Evolutionary conservation across 2,888 invertebrate genomes (phyloP).

Genomic region (Clunio marinus): DNA sequence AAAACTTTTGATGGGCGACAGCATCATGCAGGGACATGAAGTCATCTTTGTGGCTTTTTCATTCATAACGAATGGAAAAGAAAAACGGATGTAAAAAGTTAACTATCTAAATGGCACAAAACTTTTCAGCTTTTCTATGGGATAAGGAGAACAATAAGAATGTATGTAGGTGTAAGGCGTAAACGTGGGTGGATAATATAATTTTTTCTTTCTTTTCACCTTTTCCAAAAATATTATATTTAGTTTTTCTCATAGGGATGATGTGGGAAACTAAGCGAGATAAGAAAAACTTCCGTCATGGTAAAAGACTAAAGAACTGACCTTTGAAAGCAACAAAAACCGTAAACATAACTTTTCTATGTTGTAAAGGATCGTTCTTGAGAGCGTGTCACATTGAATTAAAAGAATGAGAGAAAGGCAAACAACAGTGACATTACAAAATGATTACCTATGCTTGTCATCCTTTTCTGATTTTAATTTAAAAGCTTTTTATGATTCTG

Average conservation of each 20-base stretch:
- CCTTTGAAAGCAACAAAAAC: neutral
- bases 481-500: constrained; percentile 20
- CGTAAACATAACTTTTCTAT: neutral
- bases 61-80: neutral
- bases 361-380: neutral
- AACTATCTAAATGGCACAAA: constrained; percentile 36
- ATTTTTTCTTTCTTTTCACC: neutral
- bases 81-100: constrained; percentile 7
- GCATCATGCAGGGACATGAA: neutral
- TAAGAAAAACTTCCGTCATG: neutral
- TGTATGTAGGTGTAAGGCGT: neutral
- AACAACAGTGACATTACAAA: neutral
- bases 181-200: constrained; percentile 5
- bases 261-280: neutral
- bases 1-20: neutral
- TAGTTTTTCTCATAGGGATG: neutral
- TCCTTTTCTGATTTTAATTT: constrained; percentile 9
- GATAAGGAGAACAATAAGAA: constrained; percentile 1
- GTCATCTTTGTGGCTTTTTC: constrained; percentile 2
- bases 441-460: neutral
- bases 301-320: neutral
- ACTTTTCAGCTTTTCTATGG: constrained; percentile 27
- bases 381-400: neutral
- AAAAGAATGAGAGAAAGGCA: too few species aligned
- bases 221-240: constrained; percentile 10